Evolutionary conservation across 2,797 vertebrate species (phyloP), one percentile per base, ranked within the genome.

Genomic region (Xenentodon cancila): DNA sequence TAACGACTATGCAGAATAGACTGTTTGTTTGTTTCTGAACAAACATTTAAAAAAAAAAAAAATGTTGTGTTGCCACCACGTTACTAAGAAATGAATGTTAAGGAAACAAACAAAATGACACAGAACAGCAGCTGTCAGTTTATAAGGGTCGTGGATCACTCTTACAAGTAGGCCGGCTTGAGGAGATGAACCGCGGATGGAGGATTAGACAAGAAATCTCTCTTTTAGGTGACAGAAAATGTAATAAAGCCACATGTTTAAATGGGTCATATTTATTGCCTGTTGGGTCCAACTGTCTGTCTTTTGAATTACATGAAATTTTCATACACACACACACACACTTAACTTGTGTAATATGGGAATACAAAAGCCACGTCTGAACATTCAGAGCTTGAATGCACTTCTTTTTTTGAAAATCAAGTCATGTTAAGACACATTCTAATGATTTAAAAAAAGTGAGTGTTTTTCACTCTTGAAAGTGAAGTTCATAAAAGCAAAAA

Each of bases 371-470:
- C 43, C 30, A 69, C 50, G 74, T 18, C 59, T 25, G 32, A 32
- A 56, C 30, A 52, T 21, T 51, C 17, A 53, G 18, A 69, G 15
- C 45, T 16, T 67, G 34, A 47, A 74, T 48, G 42, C 53, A 27
- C 16, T 34, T 67, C 60, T 75, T 51, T 71, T 57, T 71, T 57
- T 53, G 59, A 77, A 58, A 54, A 80, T 75, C 67, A 76, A 62
- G 43, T 59, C 54, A 79, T 63, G 56, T 48, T 67, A 82, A 68
- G 53, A 72, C 74, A 71, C 37, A 60, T 66, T 66, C 50, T 58
- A 57, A 73, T 65, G 52, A 20, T 58, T 80, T 78, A 25, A 52
- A 79, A 6, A 71, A 62, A 66, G 47, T 11, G 47, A 56, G 18
- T n/a, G 25, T 53, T 79, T 53, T 56, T 62, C 50, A 77, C 67